These are phyloP conservation scores for Drusus annulatus DNA, from an alignment of 1,140 invertebrate genomes.

Conservation along the genomic window DNA sequence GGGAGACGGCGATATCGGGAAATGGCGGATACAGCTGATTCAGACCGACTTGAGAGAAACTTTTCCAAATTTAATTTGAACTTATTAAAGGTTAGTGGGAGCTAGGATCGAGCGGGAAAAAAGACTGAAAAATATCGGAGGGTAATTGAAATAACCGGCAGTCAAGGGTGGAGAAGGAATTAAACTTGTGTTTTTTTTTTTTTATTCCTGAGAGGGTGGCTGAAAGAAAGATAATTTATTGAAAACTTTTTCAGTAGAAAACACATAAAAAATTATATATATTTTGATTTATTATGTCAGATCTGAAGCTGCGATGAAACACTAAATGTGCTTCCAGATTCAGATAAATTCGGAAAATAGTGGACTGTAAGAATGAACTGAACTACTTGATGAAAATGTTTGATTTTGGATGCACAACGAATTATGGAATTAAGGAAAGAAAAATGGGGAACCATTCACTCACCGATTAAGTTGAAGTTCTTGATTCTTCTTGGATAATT, in stretches of 20 bases:
- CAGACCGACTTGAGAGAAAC: constrained; percentile 26
- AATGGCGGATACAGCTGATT: constrained; percentile 31
- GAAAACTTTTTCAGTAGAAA: too few relatives aligned
- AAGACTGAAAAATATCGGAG: constrained; percentile 20
- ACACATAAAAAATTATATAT: not conserved
- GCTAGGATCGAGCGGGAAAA: constrained; percentile 8
- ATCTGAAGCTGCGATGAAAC: too few relatives aligned
- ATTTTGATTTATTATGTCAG: too few relatives aligned
- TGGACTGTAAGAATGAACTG: too few relatives aligned
- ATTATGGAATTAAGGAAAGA: too few relatives aligned
- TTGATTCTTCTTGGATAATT: too few relatives aligned
- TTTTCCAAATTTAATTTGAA: constrained; percentile 50
- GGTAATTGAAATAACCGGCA: constrained; percentile 39
- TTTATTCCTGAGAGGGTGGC: not conserved
- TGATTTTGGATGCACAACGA: too few relatives aligned
- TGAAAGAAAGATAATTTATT: not conserved
- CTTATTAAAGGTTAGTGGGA: constrained; percentile 49
- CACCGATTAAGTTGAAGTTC: too few relatives aligned
- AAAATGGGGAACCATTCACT: too few relatives aligned
- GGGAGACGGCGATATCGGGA: constrained; percentile 8
- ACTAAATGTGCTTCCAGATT: too few relatives aligned
- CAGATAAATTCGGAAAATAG: too few relatives aligned
- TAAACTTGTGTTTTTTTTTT: constrained; percentile 17
- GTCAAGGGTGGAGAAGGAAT: constrained; percentile 1
- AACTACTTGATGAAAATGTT: too few relatives aligned